Conservation (phyloP, 2,113 vertebrate species). For the Pogona vitticeps region DNA sequence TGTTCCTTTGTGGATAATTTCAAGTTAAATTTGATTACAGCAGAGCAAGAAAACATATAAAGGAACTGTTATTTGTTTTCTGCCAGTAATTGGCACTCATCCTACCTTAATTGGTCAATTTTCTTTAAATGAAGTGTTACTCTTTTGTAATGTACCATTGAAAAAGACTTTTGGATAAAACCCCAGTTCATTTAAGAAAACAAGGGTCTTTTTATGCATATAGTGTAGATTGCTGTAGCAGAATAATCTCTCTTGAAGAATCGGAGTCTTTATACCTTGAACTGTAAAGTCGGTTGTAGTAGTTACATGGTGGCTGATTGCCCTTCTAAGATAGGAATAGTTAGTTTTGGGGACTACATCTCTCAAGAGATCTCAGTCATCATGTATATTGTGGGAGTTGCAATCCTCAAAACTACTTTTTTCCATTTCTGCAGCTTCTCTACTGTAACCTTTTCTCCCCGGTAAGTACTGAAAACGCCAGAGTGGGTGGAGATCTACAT, state of each 20-base stretch:
- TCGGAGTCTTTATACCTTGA: not conserved
- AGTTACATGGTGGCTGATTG: not conserved
- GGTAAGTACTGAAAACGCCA: not conserved
- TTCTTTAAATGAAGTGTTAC: not conserved
- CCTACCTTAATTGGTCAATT: not conserved
- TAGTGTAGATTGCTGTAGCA: not conserved
- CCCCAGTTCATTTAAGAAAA: not conserved
- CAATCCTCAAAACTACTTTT: too few species aligned
- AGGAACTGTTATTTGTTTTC: conserved; percentile 29
- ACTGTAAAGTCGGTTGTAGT: not conserved
- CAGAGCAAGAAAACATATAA: conserved; percentile 41
- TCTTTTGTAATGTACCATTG: not conserved
- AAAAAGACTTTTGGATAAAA: not conserved
- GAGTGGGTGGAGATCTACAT: not conserved
- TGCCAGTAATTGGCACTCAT: not conserved
- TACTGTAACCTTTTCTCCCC: not conserved
- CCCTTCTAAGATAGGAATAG: not conserved
- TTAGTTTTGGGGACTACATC: not conserved
- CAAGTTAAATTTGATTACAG: conserved; percentile 39
- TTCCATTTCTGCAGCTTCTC: not conserved
- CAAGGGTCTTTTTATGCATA: not conserved
- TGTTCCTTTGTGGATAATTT: conserved; percentile 42
- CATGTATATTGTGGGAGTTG: too few species aligned
- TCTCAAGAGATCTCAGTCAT: too few species aligned
- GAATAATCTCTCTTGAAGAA: not conserved